Percentiles rank a stretch among this genome's conserved stretches.
Evolutionary conservation across 2,888 invertebrate species (phyloP).

Genomic region (Xestia xanthographa): DNA sequence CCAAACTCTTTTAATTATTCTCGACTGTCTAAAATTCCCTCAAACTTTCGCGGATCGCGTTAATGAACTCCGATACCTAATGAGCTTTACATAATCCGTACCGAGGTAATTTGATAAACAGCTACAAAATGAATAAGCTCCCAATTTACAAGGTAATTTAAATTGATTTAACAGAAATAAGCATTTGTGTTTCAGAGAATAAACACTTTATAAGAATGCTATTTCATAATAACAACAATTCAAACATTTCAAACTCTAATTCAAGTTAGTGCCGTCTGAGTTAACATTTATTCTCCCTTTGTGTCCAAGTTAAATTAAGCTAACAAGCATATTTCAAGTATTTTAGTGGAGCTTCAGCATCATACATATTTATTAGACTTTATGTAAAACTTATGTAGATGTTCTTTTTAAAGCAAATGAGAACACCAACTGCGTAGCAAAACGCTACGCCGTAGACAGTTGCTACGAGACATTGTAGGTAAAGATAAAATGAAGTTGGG

Average conservation of each 20-base stretch:
- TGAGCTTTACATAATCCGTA: conserved; percentile 73
- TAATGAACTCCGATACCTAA: conserved; percentile 77
- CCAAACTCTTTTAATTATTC: conserved; percentile 83
- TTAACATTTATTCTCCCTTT: conserved; percentile 36
- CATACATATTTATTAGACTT: conserved; percentile 57
- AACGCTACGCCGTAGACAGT: conserved; percentile 60
- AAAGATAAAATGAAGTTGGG: conserved; percentile 49
- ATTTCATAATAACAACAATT: conserved; percentile 21
- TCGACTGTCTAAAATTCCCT: conserved; percentile 72
- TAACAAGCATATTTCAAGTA: conserved; percentile 56
- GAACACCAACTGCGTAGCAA: conserved; percentile 44
- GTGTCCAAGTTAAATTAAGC: conserved; percentile 53
- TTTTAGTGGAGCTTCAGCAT: conserved; percentile 37
- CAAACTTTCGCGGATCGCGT: conserved; percentile 71
- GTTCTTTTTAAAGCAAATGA: conserved; percentile 56
- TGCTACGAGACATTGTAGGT: conserved; percentile 54
- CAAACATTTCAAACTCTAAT: conserved; percentile 42
- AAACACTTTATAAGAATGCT: background rate
- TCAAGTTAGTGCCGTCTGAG: conserved; percentile 30
- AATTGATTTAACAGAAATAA: conserved; percentile 4
- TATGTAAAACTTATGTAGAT: conserved; percentile 57
- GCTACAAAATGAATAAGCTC: conserved; percentile 41
- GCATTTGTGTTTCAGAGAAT: conserved; percentile 5
- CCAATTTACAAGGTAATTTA: conserved; percentile 32
- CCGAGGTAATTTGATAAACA: conserved; percentile 63